Evolutionary conservation across 1,140 invertebrate species (phyloP).

Genomic region (Aphidius gifuensis): DNA sequence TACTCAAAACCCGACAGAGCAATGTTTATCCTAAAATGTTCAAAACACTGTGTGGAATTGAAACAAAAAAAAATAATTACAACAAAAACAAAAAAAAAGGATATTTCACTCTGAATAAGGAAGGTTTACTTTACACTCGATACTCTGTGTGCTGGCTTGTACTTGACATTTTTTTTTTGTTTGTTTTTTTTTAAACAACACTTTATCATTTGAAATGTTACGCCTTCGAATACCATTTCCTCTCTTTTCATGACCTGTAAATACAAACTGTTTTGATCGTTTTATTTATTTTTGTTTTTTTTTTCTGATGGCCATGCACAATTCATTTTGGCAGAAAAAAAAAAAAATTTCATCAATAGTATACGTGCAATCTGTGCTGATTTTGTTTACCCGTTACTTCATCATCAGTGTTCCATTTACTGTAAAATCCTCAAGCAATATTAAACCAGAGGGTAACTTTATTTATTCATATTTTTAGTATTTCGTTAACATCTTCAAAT

Average conservation of each 20-base stretch:
- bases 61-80: background rate
- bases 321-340: no score
- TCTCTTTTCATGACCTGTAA: no score
- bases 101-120: slow-evolving; percentile 27
- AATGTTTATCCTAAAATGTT: background rate
- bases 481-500: no score
- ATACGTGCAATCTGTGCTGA: slow-evolving; percentile 29
- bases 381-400: slow-evolving; percentile 40
- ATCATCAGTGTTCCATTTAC: slow-evolving; percentile 25
- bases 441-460: no score
- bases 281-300: background rate
- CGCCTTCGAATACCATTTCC: no score
- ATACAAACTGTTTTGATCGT: no score
- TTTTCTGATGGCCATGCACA: no score
- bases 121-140: slow-evolving; percentile 32
- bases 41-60: background rate
- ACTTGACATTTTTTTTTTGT: no score
- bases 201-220: background rate
- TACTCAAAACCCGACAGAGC: background rate
- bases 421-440: no score
- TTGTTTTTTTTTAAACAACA: background rate
- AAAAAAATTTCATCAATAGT: slow-evolving; percentile 29
- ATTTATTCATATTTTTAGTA: no score
- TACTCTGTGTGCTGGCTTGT: background rate
- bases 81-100: background rate